A percentile compares a stretch with the other conserved stretches of the same genome.
phyloP scores from a whole-genome alignment of 2,888 invertebrate genomes.

The Maniola hyperantus region DNA sequence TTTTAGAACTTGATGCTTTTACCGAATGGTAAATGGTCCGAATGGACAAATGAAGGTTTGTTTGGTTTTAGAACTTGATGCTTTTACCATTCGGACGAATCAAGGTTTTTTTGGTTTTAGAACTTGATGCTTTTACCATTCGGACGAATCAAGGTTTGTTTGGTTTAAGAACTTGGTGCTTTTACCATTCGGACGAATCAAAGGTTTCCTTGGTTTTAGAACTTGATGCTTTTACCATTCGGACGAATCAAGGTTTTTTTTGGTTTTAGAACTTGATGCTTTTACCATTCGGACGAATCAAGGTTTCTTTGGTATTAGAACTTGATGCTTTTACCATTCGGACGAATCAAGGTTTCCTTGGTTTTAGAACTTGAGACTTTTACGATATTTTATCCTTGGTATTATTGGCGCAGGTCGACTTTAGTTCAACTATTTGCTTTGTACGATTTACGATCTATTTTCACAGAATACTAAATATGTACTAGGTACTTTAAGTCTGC shows the following conservation, averaged over 20 bases:
- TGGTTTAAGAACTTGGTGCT: neutral
- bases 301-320: neutral
- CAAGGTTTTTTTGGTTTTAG: neutral
- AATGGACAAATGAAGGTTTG: no score
- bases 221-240: no score
- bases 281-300: neutral
- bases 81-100: neutral
- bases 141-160: neutral
- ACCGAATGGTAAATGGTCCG: no score
- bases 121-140: no score
- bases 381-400: neutral
- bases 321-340: no score
- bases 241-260: neutral
- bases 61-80: neutral
- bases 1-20: no score
- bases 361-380: neutral
- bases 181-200: neutral
- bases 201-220: neutral
- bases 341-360: neutral
- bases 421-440: neutral
- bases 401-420: neutral
- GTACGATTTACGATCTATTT: no score
- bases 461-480: no score
- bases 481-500: no score
- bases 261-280: neutral